phyloP scores from a whole-genome alignment of 2,888 invertebrate species.

The Xanthorhoe spadicearia region DNA sequence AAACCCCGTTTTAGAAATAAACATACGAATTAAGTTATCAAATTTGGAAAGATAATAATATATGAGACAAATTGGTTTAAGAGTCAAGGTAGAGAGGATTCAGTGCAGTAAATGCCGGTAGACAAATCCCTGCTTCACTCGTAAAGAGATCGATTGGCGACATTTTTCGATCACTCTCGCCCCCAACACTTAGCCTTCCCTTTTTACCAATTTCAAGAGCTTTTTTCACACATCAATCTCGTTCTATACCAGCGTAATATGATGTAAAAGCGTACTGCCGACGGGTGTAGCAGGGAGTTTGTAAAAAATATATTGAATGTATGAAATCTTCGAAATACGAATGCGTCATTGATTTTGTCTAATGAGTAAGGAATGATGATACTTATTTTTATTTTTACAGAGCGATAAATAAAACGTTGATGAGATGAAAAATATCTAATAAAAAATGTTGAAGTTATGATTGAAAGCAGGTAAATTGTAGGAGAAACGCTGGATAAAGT shows the following conservation, averaged over 20 bases:
- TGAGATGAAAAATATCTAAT: no score
- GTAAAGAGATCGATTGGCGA: slow-evolving; percentile 49
- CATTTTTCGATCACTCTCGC: slow-evolving; percentile 78
- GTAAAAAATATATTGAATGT: slow-evolving; percentile 48
- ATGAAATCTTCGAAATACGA: slow-evolving; percentile 25
- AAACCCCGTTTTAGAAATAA: no score
- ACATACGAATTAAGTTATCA: no score
- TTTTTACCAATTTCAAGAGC: slow-evolving; percentile 83
- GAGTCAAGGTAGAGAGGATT: no score
- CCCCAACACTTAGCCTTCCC: slow-evolving; percentile 82
- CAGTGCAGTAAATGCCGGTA: background rate
- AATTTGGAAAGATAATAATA: no score
- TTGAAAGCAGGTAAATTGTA: no score
- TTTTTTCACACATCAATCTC: slow-evolving; percentile 82
- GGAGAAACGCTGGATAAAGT: background rate
- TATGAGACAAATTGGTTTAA: no score
- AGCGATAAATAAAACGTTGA: no score
- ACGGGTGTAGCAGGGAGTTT: slow-evolving; percentile 54
- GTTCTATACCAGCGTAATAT: slow-evolving; percentile 72
- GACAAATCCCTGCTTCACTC: background rate
- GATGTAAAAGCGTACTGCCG: slow-evolving; percentile 69
- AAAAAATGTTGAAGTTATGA: no score
- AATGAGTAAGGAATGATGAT: background rate
- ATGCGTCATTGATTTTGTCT: background rate
- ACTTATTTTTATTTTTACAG: background rate